Evolutionary conservation across 2,113 vertebrate species (phyloP).

Genomic region (Falcunculus frontatus): DNA sequence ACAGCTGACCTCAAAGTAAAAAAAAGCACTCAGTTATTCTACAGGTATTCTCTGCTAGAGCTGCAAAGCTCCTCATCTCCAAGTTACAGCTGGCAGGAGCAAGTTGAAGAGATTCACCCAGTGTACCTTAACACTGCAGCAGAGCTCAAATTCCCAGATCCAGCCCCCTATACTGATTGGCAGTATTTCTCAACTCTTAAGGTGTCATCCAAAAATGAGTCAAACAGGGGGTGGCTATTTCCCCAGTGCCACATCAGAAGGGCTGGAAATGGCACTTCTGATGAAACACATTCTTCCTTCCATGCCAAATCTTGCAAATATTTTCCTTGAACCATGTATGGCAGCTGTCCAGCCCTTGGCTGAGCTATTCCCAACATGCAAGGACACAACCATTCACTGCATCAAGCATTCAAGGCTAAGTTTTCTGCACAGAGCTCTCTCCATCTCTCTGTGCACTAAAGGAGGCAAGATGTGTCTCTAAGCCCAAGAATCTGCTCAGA

Average conservation of each 20-base stretch:
- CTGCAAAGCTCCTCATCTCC: background rate
- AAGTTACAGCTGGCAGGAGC: background rate
- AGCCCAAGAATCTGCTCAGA: background rate
- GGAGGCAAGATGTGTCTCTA: background rate
- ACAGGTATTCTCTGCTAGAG: background rate
- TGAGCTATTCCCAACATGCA: background rate
- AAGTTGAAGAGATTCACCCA: background rate
- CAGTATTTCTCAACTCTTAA: constrained; percentile 37
- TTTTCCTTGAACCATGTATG: background rate
- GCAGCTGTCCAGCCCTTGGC: background rate
- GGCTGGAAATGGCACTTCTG: constrained; percentile 17
- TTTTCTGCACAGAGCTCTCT: background rate
- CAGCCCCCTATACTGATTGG: background rate
- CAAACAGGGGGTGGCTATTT: constrained; percentile 44
- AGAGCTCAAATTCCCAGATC: background rate
- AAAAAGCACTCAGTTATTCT: background rate
- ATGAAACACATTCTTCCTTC: background rate
- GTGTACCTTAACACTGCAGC: background rate
- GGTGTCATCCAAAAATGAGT: constrained; percentile 54
- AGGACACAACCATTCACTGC: background rate
- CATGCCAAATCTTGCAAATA: constrained; percentile 21
- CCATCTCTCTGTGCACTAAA: background rate
- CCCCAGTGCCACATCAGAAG: constrained; percentile 44
- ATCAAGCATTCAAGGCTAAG: background rate
- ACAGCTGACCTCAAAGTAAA: background rate